Percentiles rank a stretch among this genome's conserved stretches.
Conservation (phyloP, 1,140 invertebrate species). For the Pectinophora gossypiella region DNA sequence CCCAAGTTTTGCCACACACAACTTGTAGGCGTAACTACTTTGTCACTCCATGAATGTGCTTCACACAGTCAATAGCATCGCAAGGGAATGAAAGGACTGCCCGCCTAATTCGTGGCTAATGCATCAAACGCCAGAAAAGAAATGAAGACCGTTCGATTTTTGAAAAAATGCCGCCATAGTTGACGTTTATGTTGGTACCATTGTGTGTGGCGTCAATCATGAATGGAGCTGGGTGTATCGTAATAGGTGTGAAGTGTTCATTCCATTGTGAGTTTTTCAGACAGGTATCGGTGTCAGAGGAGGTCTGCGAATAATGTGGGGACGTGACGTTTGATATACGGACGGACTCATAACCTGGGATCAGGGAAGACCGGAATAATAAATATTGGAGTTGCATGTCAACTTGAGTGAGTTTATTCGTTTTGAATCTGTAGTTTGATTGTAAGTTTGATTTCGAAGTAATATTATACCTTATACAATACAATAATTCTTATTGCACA, state of each 20-base stretch:
- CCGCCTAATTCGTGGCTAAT: slow-evolving; percentile 67
- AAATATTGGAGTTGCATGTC: too few species aligned
- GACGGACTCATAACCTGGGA: background rate
- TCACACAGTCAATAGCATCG: slow-evolving; percentile 37
- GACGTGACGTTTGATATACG: slow-evolving; percentile 28
- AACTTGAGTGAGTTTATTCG: too few species aligned
- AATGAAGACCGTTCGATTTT: slow-evolving; percentile 66
- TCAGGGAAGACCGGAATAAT: background rate
- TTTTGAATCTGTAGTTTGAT: too few species aligned
- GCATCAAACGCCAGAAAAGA: slow-evolving; percentile 52
- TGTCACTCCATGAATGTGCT: slow-evolving; percentile 50
- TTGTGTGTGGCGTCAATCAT: slow-evolving; percentile 62
- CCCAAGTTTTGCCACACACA: slow-evolving; percentile 65
- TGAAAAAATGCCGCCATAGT: slow-evolving; percentile 46
- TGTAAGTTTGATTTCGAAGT: too few species aligned
- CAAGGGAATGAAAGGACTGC: slow-evolving; percentile 34
- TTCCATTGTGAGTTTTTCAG: slow-evolving; percentile 40
- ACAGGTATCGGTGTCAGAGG: slow-evolving; percentile 45
- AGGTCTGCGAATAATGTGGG: slow-evolving; percentile 41
- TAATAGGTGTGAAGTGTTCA: slow-evolving; percentile 70
- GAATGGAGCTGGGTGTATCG: slow-evolving; percentile 58
- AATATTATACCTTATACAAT: too few species aligned
- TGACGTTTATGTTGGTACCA: slow-evolving; percentile 61
- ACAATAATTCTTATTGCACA: too few species aligned
- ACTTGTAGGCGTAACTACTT: slow-evolving; percentile 57